Conservation (phyloP, 2,797 vertebrate genomes). For the Rhinoraja longicauda region DNA sequence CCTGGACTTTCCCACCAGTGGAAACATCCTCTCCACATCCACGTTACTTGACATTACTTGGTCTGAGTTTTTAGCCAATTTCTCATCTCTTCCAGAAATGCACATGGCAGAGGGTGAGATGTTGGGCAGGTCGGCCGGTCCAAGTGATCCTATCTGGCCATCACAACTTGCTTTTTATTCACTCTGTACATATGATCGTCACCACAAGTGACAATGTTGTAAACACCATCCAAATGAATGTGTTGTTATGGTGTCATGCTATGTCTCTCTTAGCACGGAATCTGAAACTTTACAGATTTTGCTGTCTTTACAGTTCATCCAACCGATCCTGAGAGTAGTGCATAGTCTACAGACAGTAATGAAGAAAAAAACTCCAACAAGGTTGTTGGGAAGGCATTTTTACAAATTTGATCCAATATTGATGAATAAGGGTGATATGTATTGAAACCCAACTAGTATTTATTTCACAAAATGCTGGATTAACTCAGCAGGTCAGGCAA, state of each 20-base stretch:
- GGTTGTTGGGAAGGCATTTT: not conserved
- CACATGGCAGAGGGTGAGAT: not conserved
- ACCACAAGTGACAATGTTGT: slow-evolving; percentile 48
- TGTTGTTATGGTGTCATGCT: slow-evolving; percentile 66
- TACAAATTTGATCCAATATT: not conserved
- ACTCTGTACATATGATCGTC: not conserved
- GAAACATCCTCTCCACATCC: too few species aligned
- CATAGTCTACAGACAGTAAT: not conserved
- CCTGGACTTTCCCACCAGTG: too few species aligned
- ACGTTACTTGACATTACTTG: too few species aligned
- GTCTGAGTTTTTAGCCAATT: not conserved
- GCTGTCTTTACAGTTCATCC: not conserved
- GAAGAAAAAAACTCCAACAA: not conserved
- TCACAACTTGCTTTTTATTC: not conserved
- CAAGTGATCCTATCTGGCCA: not conserved
- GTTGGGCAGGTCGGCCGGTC: too few species aligned
- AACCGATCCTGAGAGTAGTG: not conserved
- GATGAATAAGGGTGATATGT: not conserved
- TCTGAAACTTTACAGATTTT: slow-evolving; percentile 56
- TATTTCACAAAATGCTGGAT: too few species aligned
- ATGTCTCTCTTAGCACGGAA: slow-evolving; percentile 68
- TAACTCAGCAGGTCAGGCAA: too few species aligned
- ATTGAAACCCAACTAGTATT: not conserved
- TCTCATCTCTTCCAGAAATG: not conserved
- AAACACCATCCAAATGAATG: slow-evolving; percentile 65